These are phyloP conservation scores for Tenebrosternarchus preto DNA, from an alignment of 2,113 vertebrate genomes.

Conservation along the genomic window DNA sequence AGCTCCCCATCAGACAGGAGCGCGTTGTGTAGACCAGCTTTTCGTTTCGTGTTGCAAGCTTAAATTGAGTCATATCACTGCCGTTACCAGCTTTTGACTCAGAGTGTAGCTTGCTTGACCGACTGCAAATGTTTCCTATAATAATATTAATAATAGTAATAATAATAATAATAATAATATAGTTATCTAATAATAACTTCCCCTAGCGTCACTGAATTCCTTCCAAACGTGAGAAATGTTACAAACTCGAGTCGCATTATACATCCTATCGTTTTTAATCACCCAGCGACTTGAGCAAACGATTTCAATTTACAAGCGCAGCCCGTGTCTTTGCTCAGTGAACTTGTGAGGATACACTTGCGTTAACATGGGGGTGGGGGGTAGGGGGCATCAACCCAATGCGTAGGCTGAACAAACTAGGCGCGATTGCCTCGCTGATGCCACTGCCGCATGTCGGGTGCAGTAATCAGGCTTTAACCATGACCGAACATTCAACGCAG, in stretches of 20 bases:
- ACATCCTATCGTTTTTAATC: too few species aligned
- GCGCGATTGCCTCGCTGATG: not conserved
- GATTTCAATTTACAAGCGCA: too few species aligned
- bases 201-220: not conserved
- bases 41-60: conserved; percentile 53
- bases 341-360: too few species aligned
- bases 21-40: conserved; percentile 23
- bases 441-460: conserved; percentile 19
- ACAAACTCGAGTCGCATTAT: too few species aligned
- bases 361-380: not conserved
- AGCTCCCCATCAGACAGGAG: conserved; percentile 25
- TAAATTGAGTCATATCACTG: conserved; percentile 54
- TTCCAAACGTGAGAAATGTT: too few species aligned
- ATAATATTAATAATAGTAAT: not conserved
- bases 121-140: not conserved
- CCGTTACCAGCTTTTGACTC: conserved; percentile 54
- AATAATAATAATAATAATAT: not conserved
- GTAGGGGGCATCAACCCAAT: not conserved
- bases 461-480: not conserved
- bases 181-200: not conserved
- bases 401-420: not conserved
- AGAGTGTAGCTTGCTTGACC: conserved; percentile 51
- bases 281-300: too few species aligned
- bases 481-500: conserved; percentile 16
- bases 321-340: too few species aligned